A percentile compares a stretch with the other conserved stretches of the same genome.
Evolutionary conservation across 2,888 invertebrate species (phyloP).

Genomic region (Heliconius hortense): DNA sequence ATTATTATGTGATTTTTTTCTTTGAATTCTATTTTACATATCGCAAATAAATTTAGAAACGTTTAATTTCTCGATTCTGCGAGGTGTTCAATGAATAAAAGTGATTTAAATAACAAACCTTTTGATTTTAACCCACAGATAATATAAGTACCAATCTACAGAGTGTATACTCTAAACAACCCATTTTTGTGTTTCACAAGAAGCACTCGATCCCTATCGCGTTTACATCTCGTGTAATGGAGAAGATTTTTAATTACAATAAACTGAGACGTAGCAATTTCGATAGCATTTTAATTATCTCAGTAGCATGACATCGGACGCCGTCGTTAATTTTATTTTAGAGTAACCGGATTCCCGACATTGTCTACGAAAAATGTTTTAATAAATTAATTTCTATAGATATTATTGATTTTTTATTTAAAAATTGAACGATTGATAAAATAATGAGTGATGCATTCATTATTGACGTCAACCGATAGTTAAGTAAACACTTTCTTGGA

Average conservation of each 20-base stretch:
- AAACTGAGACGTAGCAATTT: constrained; percentile 51
- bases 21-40: too few relatives aligned
- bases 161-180: not conserved
- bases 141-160: not conserved
- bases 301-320: constrained; percentile 49
- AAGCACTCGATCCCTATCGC: constrained; percentile 10
- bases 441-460: not conserved
- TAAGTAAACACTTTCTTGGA: not conserved
- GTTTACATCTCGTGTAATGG: constrained; percentile 45
- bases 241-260: constrained; percentile 52
- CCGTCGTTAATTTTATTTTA: constrained; percentile 57
- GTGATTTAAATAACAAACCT: not conserved
- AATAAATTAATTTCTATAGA: not conserved
- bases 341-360: constrained; percentile 46
- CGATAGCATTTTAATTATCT: constrained; percentile 56
- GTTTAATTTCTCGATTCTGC: too few relatives aligned
- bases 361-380: constrained; percentile 14
- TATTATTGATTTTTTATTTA: not conserved
- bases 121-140: not conserved
- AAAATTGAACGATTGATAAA: too few relatives aligned
- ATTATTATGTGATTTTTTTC: too few relatives aligned
- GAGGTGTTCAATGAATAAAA: too few relatives aligned
- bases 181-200: constrained; percentile 11
- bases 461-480: not conserved
- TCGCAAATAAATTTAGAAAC: too few relatives aligned